Percentiles rank a stretch among this genome's conserved stretches.
These are phyloP conservation scores for Nephila pilipes DNA, from an alignment of 1,140 invertebrate genomes.

Conservation along the genomic window DNA sequence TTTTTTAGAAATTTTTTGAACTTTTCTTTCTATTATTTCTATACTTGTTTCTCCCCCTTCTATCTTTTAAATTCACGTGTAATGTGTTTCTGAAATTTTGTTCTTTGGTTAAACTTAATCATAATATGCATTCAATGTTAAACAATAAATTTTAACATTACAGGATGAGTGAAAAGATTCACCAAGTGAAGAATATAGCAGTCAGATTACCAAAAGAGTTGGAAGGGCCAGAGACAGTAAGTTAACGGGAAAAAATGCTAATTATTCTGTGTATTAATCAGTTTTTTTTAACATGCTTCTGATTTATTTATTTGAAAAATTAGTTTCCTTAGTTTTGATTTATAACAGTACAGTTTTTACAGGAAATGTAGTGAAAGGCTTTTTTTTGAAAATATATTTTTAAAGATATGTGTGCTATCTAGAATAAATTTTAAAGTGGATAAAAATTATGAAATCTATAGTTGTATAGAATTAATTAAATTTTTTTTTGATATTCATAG, in stretches of 20 bases:
- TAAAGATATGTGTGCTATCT: too few species aligned
- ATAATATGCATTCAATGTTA: background rate
- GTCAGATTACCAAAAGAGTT: constrained; percentile 67
- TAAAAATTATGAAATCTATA: too few species aligned
- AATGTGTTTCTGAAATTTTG: background rate
- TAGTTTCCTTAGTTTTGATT: too few species aligned
- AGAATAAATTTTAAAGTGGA: too few species aligned
- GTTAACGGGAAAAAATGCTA: background rate
- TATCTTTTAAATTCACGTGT: background rate
- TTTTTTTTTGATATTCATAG: too few species aligned
- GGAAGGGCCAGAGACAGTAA: constrained; percentile 66
- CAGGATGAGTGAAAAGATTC: constrained; percentile 72
- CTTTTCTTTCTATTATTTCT: background rate
- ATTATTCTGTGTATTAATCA: background rate
- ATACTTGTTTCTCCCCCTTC: background rate
- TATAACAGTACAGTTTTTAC: too few species aligned
- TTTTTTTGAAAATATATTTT: too few species aligned
- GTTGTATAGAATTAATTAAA: too few species aligned
- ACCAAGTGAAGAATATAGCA: constrained; percentile 69
- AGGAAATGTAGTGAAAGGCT: too few species aligned
- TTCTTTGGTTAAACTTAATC: background rate
- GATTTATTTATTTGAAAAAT: too few species aligned
- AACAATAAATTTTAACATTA: background rate
- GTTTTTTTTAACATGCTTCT: background rate
- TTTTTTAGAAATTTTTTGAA: too few species aligned